Conservation (phyloP, 2,797 vertebrate genomes). For the Galagoides demidoff region DNA sequence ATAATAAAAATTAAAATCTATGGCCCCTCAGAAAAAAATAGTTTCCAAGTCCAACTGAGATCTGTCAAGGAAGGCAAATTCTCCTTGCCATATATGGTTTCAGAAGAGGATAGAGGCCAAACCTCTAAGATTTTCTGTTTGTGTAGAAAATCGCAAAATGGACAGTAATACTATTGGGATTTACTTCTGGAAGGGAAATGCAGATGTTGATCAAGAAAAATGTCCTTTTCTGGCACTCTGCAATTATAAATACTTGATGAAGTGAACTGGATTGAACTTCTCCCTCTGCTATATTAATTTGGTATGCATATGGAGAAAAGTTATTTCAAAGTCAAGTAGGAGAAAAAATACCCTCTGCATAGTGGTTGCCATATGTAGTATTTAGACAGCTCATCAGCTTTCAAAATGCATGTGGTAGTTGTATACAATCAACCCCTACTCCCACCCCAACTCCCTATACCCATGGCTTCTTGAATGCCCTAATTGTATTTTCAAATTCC, state of each 20-base stretch:
- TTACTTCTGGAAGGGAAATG: conserved; percentile 19
- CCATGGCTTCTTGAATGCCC: not conserved
- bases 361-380: not conserved
- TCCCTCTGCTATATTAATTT: conserved; percentile 54
- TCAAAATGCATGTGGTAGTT: not conserved
- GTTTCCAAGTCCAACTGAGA: not conserved
- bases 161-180: not conserved
- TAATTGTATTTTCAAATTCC: not conserved
- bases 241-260: conserved; percentile 56
- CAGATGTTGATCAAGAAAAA: conserved; percentile 51
- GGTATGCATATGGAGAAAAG: conserved; percentile 34
- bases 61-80: not conserved
- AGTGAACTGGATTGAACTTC: conserved; percentile 47
- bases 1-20: not conserved
- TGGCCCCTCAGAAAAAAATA: not conserved
- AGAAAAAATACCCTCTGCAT: not conserved
- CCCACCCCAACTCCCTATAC: not conserved
- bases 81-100: not conserved
- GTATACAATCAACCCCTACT: not conserved
- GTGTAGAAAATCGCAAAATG: not conserved
- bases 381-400: not conserved
- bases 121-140: not conserved
- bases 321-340: conserved; percentile 43
- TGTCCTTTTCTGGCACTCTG: conserved; percentile 29
- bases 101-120: not conserved